These are phyloP conservation scores for Pungitius pungitius DNA, from an alignment of 2,113 vertebrate genomes.

Conservation along the genomic window DNA sequence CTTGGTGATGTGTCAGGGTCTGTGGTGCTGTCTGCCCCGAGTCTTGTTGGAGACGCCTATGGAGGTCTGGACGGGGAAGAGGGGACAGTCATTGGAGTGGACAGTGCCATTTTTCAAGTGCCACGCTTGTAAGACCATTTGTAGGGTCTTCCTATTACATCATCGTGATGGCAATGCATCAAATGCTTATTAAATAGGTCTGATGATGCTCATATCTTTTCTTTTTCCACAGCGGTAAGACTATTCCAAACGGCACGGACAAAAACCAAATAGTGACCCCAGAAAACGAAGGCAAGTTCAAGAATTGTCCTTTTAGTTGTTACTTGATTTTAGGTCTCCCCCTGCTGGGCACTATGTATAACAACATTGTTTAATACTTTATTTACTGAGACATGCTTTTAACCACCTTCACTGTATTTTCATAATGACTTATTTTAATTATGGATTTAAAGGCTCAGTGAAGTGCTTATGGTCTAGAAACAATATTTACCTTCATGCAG, in stretches of 20 bases:
- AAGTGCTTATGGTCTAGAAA: constrained; percentile 20
- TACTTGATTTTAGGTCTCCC: constrained; percentile 35
- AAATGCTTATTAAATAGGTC: not conserved
- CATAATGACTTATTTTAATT: constrained; percentile 2
- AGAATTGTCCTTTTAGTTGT: constrained; percentile 8
- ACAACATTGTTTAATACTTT: not conserved
- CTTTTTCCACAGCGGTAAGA: constrained; percentile 84
- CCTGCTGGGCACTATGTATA: constrained; percentile 54
- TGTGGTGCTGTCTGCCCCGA: constrained; percentile 89
- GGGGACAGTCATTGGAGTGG: constrained; percentile 84
- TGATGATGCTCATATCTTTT: not conserved
- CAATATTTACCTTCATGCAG: constrained; percentile 17
- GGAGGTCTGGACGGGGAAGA: constrained; percentile 89
- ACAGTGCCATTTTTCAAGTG: constrained; percentile 92
- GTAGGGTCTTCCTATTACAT: not conserved
- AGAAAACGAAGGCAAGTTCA: constrained; percentile 89
- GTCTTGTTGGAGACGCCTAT: constrained; percentile 90
- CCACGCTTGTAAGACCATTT: constrained; percentile 90
- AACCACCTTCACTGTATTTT: not conserved
- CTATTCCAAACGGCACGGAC: constrained; percentile 87
- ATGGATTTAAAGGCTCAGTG: constrained; percentile 9
- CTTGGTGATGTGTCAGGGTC: constrained; percentile 88
- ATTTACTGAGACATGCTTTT: not conserved
- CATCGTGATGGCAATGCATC: not conserved
- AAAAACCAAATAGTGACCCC: constrained; percentile 79